Base-by-base conservation (phyloP, 2,888 invertebrate genomes). In the Drosophila nr. perissopoda region DNA sequence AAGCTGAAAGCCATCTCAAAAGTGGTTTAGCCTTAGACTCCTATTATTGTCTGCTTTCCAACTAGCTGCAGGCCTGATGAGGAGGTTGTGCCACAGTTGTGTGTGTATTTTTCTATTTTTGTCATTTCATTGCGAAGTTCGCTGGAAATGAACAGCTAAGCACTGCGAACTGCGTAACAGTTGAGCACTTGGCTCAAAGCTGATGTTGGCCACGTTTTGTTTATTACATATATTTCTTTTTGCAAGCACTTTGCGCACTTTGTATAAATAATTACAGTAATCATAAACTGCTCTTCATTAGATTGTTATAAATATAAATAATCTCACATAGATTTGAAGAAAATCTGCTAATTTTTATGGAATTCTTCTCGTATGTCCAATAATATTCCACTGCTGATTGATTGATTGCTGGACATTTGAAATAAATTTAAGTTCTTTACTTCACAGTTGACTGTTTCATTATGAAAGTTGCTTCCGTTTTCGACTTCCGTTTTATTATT, bases 1-100 rank as follows among this genome's bases (percentile, higher is more conserved):
- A 69, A 89, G 85, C 89, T 69, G 87, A 89, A 86, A 89, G 80
- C 67, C 85, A 89, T 89, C 85, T 77, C 75, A 76, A 85, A 85
- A 80, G 68, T 77, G 72, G 59, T 77, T 83, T 76, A 76, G 64
- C 70, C 78, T 71, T 67, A 66, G 61, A 59, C 65, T 66, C 42
- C 57, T 57, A 38, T 59, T 60, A 25, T 57, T 56, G 34, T 68
- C 29, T 56, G 6, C n/a, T 33, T 36, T 48, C 21, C 40, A 36
- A n/a, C 45, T 25, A 16, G 45, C 45, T 45, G 45, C 45, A 45
- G 54, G 40, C 48, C 48, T 59, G 54, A 51, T 38, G 53, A 59
- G 64, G 51, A 33, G 33, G 33, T 33, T 33, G 33, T 68, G 49
- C 38, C 38, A 38, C 54, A 38, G 56, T 29, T 54, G 54, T 38